Evolutionary conservation across 2,113 vertebrate genomes (phyloP).

Genomic region (Polypterus senegalus): DNA sequence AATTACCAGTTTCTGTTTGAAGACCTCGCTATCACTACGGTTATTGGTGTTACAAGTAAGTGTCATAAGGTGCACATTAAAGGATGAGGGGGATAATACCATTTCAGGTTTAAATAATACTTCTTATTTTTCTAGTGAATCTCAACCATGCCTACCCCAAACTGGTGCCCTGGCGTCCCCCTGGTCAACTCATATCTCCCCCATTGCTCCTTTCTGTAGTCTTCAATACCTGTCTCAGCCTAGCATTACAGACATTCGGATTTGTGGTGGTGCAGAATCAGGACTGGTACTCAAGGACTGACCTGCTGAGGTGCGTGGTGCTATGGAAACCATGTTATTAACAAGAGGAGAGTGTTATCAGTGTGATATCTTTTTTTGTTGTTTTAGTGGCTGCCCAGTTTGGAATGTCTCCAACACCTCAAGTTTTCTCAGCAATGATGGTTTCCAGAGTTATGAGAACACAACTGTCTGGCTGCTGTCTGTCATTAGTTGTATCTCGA

Average conservation of each 20-base stretch:
- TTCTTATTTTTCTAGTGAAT: constrained; percentile 43
- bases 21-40: constrained; percentile 60
- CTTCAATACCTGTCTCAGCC: constrained; percentile 52
- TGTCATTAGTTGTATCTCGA: constrained; percentile 49
- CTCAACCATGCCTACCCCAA: constrained; percentile 51
- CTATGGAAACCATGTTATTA: not conserved
- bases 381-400: constrained; percentile 33
- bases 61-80: not conserved
- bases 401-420: constrained; percentile 15
- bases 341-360: not conserved
- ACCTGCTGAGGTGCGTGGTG: not conserved
- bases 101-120: too few relatives aligned
- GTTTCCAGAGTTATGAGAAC: constrained; percentile 52
- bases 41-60: constrained; percentile 67
- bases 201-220: constrained; percentile 54
- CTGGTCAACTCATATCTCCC: constrained; percentile 47
- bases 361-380: not conserved
- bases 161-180: constrained; percentile 50
- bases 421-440: constrained; percentile 6
- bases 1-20: constrained; percentile 68
- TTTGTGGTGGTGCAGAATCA: constrained; percentile 54
- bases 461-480: constrained; percentile 57
- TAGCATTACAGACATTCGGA: constrained; percentile 44
- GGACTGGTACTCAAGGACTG: constrained; percentile 41
- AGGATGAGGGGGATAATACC: too few relatives aligned